phyloP scores from a whole-genome alignment of 2,888 invertebrate species.

The Leptinotarsa haldemani region DNA sequence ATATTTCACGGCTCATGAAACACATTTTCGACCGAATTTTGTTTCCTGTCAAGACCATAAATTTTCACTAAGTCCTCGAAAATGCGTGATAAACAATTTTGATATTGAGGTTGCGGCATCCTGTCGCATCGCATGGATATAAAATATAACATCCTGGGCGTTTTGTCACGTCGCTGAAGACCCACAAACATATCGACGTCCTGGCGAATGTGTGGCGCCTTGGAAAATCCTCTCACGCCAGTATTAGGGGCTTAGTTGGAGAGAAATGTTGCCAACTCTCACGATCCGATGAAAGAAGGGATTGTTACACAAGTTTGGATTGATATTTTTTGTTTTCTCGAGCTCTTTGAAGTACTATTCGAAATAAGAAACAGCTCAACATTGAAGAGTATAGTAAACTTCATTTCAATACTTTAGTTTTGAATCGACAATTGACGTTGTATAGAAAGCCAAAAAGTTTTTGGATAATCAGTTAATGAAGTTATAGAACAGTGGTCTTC shows the following conservation, averaged over 20 bases:
- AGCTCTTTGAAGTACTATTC: neutral
- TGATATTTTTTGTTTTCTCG: neutral
- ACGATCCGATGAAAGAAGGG: constrained; percentile 7
- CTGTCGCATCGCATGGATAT: constrained; percentile 23
- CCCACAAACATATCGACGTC: constrained; percentile 28
- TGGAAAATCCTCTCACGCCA: constrained; percentile 18
- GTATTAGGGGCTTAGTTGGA: constrained; percentile 8
- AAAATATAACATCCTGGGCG: constrained; percentile 29
- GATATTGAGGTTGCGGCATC: constrained; percentile 9
- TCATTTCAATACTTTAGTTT: too few relatives aligned
- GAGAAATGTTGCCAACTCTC: constrained; percentile 25
- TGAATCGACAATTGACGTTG: too few relatives aligned
- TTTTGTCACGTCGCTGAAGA: constrained; percentile 35
- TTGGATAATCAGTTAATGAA: too few relatives aligned
- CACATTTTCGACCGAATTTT: neutral
- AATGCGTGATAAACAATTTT: constrained; percentile 7
- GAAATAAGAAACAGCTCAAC: neutral
- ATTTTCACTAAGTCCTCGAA: neutral
- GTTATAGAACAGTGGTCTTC: too few relatives aligned
- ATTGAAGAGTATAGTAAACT: too few relatives aligned
- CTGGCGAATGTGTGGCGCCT: constrained; percentile 16
- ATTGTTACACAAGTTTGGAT: neutral
- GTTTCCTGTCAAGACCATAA: neutral
- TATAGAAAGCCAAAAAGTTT: too few relatives aligned
- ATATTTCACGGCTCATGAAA: neutral